These are phyloP conservation scores for Conops quadrifasciatus DNA, from an alignment of 2,888 invertebrate genomes.

Conservation along the genomic window DNA sequence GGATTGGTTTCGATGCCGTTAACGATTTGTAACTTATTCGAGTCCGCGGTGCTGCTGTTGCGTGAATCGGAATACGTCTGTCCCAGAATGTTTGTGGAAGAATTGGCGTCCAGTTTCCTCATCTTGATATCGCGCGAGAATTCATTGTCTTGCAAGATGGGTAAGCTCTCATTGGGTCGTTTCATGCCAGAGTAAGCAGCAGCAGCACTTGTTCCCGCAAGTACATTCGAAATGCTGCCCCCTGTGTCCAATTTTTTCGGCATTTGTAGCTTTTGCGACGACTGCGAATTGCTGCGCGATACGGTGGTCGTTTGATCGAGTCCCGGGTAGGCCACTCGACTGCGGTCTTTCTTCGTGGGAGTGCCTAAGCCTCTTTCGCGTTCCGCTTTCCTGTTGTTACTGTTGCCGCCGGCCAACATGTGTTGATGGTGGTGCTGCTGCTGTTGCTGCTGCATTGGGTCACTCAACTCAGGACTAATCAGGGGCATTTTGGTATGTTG, in stretches of 20 bases:
- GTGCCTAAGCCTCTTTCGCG: constrained; percentile 49
- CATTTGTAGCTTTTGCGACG: constrained; percentile 46
- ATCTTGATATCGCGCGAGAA: constrained; percentile 57
- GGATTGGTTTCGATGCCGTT: constrained; percentile 79
- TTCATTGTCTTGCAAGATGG: constrained; percentile 54
- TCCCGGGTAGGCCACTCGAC: constrained; percentile 46
- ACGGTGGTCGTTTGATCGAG: constrained; percentile 35
- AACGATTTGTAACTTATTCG: constrained; percentile 59
- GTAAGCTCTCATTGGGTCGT: constrained; percentile 52
- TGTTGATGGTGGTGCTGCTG: constrained; percentile 43
- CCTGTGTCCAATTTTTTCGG: constrained; percentile 43
- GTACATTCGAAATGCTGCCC: constrained; percentile 44
- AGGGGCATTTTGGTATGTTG: constrained; percentile 54
- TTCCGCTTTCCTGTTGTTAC: constrained; percentile 54
- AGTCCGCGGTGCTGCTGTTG: constrained; percentile 37
- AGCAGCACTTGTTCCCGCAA: constrained; percentile 47
- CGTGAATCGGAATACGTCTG: constrained; percentile 11
- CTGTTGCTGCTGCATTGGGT: constrained; percentile 47
- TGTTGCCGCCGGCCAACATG: constrained; percentile 23
- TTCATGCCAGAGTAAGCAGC: constrained; percentile 46
- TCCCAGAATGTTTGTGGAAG: constrained; percentile 1
- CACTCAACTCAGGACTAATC: constrained; percentile 64
- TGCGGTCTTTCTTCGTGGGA: constrained; percentile 62
- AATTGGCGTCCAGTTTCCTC: constrained; percentile 54
- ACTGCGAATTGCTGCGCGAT: constrained; percentile 43